Percentiles rank a stretch among this genome's conserved stretches.
Evolutionary conservation across 2,888 invertebrate genomes (phyloP).

Genomic region (Drosophila austrosaltans): DNA sequence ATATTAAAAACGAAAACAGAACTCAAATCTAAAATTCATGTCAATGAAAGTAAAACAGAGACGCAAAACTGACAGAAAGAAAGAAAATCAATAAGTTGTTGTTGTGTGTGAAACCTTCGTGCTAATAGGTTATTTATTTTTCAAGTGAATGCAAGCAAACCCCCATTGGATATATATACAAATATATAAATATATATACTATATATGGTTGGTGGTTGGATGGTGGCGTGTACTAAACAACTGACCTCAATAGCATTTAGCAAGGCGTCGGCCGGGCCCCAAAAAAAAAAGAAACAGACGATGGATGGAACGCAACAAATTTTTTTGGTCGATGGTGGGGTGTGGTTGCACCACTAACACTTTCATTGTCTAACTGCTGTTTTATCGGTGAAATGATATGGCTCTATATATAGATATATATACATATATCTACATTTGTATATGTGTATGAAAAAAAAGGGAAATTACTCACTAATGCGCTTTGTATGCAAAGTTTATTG

Average conservation of each 20-base stretch:
- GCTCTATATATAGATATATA: conserved; percentile 40
- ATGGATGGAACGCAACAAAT: conserved; percentile 34
- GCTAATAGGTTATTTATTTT: conserved; percentile 75
- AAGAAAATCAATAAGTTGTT: conserved; percentile 54
- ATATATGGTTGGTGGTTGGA: conserved; percentile 14
- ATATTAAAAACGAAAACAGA: conserved; percentile 10
- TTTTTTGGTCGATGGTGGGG: conserved; percentile 41
- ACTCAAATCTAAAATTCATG: conserved; percentile 32
- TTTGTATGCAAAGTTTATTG: conserved; percentile 51
- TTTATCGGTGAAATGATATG: conserved; percentile 49
- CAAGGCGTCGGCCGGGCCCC: conserved; percentile 39
- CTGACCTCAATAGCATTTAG: conserved; percentile 70
- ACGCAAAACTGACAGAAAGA: conserved; percentile 1
- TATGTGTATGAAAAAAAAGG: conserved; percentile 31
- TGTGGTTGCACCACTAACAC: conserved; percentile 62
- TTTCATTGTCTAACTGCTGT: conserved; percentile 59
- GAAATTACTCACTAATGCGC: conserved; percentile 64
- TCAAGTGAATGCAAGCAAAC: conserved; percentile 40
- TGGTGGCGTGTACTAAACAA: conserved; percentile 64
- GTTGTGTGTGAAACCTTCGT: conserved; percentile 62
- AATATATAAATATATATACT: conserved; percentile 18
- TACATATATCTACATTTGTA: conserved; percentile 19
- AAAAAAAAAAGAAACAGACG: conserved; percentile 44
- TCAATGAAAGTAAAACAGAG: conserved; percentile 45
- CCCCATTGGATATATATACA: conserved; percentile 29